phyloP scores from a whole-genome alignment of 2,797 vertebrate species.

The Dicrostonyx torquatus region DNA sequence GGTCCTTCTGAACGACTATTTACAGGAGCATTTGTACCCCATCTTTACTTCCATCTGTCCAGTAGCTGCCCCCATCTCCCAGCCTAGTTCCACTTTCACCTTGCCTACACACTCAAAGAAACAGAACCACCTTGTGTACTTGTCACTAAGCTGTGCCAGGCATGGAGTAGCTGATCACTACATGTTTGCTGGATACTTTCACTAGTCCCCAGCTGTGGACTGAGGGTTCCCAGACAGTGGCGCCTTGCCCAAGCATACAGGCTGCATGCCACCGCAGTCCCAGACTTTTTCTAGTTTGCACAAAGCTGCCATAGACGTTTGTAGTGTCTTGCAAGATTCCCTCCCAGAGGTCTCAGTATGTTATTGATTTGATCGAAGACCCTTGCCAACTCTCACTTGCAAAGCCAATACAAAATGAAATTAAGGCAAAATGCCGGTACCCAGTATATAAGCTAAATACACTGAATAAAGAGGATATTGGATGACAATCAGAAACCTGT shows the following conservation, averaged over 20 bases:
- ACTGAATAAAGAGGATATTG: neutral
- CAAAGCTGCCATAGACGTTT: slow-evolving; percentile 2
- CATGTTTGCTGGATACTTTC: neutral
- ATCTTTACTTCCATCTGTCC: neutral
- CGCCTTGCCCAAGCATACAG: neutral
- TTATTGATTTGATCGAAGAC: neutral
- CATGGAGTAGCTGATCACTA: neutral
- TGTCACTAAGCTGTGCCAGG: neutral
- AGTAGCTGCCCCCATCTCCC: neutral
- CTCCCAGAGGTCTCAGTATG: neutral
- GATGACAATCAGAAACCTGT: neutral
- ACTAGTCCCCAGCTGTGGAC: neutral
- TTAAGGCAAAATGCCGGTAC: neutral
- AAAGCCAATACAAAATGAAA: slow-evolving; percentile 17
- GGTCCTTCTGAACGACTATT: neutral
- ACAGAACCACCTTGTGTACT: neutral
- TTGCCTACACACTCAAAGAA: neutral
- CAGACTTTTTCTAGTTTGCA: neutral
- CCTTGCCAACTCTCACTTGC: neutral
- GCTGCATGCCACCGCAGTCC: neutral
- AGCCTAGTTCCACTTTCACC: neutral
- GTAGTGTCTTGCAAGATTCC: neutral
- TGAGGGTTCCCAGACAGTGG: neutral
- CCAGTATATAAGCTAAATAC: neutral
- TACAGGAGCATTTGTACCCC: neutral